A percentile compares a stretch with the other conserved stretches of the same genome.
phyloP scores from a whole-genome alignment of 2,888 invertebrate species.

The Nesidiocoris tenuis region DNA sequence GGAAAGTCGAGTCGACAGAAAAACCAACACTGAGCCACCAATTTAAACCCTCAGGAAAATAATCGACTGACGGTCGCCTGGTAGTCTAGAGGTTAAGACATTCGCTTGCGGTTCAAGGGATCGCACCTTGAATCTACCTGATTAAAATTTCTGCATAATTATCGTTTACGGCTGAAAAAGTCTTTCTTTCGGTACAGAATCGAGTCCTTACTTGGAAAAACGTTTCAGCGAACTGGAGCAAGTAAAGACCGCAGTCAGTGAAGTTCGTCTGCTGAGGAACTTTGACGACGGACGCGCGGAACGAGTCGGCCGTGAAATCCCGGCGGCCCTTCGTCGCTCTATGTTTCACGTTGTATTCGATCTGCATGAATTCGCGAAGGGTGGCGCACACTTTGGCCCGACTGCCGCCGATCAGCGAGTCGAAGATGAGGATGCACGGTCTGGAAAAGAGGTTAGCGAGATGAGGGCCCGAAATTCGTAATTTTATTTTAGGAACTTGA shows the following conservation, averaged over 20 bases:
- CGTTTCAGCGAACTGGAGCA: slow-evolving; percentile 93
- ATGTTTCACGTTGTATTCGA: slow-evolving; percentile 77
- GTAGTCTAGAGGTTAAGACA: too few species aligned
- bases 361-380: slow-evolving; percentile 84
- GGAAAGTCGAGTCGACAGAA: too few species aligned
- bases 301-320: slow-evolving; percentile 76
- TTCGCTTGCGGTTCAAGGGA: too few species aligned
- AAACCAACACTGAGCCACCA: too few species aligned
- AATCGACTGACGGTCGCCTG: too few species aligned
- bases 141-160: too few species aligned
- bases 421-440: slow-evolving; percentile 92
- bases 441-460: slow-evolving; percentile 64
- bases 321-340: slow-evolving; percentile 58
- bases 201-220: slow-evolving; percentile 89
- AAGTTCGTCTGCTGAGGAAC: slow-evolving; percentile 98
- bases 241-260: slow-evolving; percentile 93
- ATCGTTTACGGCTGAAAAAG: too few species aligned
- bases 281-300: slow-evolving; percentile 83
- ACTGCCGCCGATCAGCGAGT: slow-evolving; percentile 80
- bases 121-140: too few species aligned
- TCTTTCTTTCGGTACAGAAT: too few species aligned
- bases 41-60: too few species aligned
- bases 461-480: too few species aligned
- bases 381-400: slow-evolving; percentile 84
- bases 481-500: too few species aligned